Conservation (phyloP, 2,113 vertebrate species). For the Gorsachius goisagi region DNA sequence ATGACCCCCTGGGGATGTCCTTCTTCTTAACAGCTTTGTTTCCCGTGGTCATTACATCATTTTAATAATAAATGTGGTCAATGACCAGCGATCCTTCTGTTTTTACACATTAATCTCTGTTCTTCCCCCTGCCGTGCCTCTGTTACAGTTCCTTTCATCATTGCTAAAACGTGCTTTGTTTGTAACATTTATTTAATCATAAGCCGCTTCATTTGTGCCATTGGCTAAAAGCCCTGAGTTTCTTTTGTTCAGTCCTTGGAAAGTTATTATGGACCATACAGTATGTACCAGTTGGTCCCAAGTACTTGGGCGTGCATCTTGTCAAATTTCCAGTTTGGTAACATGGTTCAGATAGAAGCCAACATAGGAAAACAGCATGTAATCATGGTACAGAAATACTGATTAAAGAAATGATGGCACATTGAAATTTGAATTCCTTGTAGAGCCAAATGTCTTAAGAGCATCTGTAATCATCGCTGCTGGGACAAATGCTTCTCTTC, state of each 20-base stretch:
- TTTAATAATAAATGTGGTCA: slow-evolving; percentile 74
- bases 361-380: background rate
- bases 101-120: slow-evolving; percentile 62
- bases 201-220: slow-evolving; percentile 38
- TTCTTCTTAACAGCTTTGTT: slow-evolving; percentile 84
- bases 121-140: background rate
- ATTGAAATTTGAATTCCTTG: background rate
- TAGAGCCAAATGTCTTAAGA: background rate
- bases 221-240: slow-evolving; percentile 20
- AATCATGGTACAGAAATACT: background rate
- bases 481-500: background rate
- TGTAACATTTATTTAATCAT: slow-evolving; percentile 39
- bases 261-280: slow-evolving; percentile 36
- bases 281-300: slow-evolving; percentile 31
- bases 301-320: background rate
- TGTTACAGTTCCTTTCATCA: slow-evolving; percentile 49
- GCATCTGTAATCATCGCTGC: background rate
- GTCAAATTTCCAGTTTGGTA: background rate
- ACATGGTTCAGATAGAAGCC: background rate
- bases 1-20: slow-evolving; percentile 88
- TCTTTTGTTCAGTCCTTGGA: background rate
- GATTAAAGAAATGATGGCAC: background rate
- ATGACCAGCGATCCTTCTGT: slow-evolving; percentile 69
- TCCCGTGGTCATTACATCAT: slow-evolving; percentile 83
- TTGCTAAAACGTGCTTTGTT: slow-evolving; percentile 52